These are phyloP conservation scores for Hassar affinis DNA, from an alignment of 2,113 vertebrate species.

Conservation along the genomic window DNA sequence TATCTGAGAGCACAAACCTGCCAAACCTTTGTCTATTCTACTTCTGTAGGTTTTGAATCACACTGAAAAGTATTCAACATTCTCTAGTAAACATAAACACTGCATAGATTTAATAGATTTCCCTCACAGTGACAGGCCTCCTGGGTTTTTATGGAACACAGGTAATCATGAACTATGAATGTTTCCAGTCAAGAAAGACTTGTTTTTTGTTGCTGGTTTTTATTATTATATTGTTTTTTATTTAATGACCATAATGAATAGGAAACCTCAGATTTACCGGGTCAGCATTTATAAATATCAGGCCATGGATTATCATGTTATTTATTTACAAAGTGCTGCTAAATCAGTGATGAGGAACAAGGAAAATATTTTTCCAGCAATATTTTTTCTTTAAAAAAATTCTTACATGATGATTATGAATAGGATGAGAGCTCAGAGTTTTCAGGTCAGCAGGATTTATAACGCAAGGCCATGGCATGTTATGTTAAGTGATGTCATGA, in stretches of 20 bases:
- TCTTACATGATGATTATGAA: background rate
- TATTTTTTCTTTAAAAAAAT: background rate
- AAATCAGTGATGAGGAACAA: no score
- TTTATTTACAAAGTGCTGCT: constrained; percentile 6
- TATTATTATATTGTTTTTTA: background rate
- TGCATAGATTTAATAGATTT: background rate
- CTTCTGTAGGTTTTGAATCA: constrained; percentile 10
- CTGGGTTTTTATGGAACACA: background rate
- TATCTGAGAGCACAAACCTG: background rate
- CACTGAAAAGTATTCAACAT: constrained; percentile 2
- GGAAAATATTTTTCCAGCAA: constrained; percentile 2
- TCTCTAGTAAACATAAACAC: background rate
- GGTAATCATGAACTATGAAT: background rate
- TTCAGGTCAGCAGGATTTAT: constrained; percentile 26
- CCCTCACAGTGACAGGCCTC: background rate
- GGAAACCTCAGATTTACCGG: background rate
- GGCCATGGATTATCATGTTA: background rate
- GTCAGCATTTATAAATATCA: background rate
- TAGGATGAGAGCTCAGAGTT: background rate
- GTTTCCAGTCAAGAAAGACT: background rate
- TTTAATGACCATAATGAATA: background rate
- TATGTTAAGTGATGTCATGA: constrained; percentile 36
- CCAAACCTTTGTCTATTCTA: background rate
- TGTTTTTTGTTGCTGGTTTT: background rate
- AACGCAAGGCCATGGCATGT: constrained; percentile 18